Base-by-base conservation (phyloP, 2,888 invertebrate species). In the Mycalesis mineus region DNA sequence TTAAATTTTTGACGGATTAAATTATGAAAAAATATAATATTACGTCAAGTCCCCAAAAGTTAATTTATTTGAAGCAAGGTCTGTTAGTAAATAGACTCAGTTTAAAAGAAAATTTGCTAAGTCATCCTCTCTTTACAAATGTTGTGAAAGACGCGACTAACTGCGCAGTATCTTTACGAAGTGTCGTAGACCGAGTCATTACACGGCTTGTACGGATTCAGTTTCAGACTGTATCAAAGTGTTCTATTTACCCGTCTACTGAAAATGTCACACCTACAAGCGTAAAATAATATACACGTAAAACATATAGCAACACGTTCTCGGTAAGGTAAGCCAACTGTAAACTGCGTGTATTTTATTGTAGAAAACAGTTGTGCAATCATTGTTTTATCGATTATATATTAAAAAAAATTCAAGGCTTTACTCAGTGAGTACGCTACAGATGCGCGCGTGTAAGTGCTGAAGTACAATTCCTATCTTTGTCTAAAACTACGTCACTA, bases 151-250 rank as follows among this genome's bases (percentile, higher is more conserved):
- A 56, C 14, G 36, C 57, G 31, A 13, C 37, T 50, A 70, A 69
- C 63, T 68, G 71, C 72, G 73, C 69, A 74, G 65, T 77, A 68
- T 66, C 67, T 65, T 40, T 44, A 40, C n/a, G 33, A 61, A 55
- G 59, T 68, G 75, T 75, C 75, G 75, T 70, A 57, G 48, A 52
- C 49, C 1, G 44, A 67, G 63, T 65, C 55, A 36, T 60, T 48
- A 44, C 60, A 48, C 48, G 53, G 45, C 57, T 53, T 61, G 33
- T 59, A 63, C 39, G 57, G 61, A 61, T 63, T 63, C 63, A 57
- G 58, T 64, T 62, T 56, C 58, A 64, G 54, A 40, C 31, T 40
- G 29, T 50, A 17, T 22, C 49, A 50, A 13, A 8, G 14, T 7
- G 11, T 22, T 7, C 17, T 45, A 14, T 45, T 45, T 45, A 28